phyloP scores from a whole-genome alignment of 2,888 invertebrate genomes.

The Plagiodera versicolora region DNA sequence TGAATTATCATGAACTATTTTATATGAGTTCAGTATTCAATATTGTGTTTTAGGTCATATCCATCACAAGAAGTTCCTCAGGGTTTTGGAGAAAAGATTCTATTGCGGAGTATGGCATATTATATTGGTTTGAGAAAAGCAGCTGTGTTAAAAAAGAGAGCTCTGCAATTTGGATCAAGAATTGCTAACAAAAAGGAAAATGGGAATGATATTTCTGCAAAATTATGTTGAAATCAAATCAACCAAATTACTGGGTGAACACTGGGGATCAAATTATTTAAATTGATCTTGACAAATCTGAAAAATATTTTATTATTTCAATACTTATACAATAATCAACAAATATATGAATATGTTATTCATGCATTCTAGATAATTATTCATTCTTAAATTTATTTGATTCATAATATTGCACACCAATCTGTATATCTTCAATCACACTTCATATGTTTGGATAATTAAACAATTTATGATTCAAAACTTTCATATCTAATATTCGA shows the following conservation, averaged over 20 bases:
- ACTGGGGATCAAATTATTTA: no score
- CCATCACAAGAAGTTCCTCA: constrained; percentile 60
- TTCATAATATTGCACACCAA: no score
- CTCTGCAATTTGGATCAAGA: constrained; percentile 95
- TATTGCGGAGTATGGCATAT: constrained; percentile 75
- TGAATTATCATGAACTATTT: constrained; percentile 19
- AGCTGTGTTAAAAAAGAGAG: constrained; percentile 81
- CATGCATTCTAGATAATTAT: not conserved
- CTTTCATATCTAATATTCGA: no score
- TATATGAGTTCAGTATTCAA: not conserved
- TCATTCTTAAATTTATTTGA: no score
- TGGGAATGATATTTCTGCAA: constrained; percentile 71
- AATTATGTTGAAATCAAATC: constrained; percentile 26
- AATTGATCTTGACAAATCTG: not conserved
- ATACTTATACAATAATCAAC: not conserved
- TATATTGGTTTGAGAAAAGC: constrained; percentile 66
- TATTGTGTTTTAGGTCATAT: constrained; percentile 43
- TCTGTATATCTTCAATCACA: no score
- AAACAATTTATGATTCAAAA: no score
- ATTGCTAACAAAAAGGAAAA: constrained; percentile 92
- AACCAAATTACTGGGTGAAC: no score
- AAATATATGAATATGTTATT: not conserved
- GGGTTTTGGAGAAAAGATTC: constrained; percentile 91
- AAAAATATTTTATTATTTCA: not conserved
- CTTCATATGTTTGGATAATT: no score